Evolutionary conservation across 2,888 invertebrate species (phyloP), one percentile per base, ranked within the genome.

Genomic region (Corbicula japonica): DNA sequence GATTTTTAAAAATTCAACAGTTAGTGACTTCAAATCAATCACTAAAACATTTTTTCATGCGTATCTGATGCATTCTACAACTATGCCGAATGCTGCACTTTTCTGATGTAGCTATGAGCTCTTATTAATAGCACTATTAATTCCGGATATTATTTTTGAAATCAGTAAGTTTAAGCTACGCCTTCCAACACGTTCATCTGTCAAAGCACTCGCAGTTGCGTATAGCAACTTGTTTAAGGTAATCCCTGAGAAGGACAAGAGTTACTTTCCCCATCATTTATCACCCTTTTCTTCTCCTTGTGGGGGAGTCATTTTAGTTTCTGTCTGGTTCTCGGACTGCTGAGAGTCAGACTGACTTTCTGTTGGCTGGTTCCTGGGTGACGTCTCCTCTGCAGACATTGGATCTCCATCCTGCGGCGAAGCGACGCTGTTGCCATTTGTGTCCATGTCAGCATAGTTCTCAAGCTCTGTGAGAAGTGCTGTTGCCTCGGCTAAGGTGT

Each of bases 401-500:
- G 62, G 68, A 26, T 76, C 72, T n/a, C 70, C 70, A n/a, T 80
- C 85, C 15, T 76, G 68, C 23, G 69, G 75, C 1, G 70, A 69
- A 4, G 80, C 74, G 15, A 69, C 74, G 56, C 70, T 61, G 73
- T 83, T 86, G 28, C 84, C 84, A 44, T 86, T 86, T 8, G 85
- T 86, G 46, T 86, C 86, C 88, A 87, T 88, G 26, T 88, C 87
- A 18, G 80, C 85, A 26, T 87, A 87, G 34, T 80, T 85, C 63
- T 93, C 93, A 38, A 94, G 84, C 77, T 94, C 94, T 10, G 92
- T 92, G 50, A 94, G 88, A 54, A 94, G 83, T n/a, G 94, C 94
- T 52, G 93, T 94, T 44, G 94, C 94, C 82, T 93, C 93, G n/a
- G 92, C 93, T 79, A 94, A 87, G 0, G 94, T 94, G 70, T 93